Evolutionary conservation across 1,140 invertebrate species (phyloP), one percentile per base, ranked within the genome.

Genomic region (Spodoptera litura): DNA sequence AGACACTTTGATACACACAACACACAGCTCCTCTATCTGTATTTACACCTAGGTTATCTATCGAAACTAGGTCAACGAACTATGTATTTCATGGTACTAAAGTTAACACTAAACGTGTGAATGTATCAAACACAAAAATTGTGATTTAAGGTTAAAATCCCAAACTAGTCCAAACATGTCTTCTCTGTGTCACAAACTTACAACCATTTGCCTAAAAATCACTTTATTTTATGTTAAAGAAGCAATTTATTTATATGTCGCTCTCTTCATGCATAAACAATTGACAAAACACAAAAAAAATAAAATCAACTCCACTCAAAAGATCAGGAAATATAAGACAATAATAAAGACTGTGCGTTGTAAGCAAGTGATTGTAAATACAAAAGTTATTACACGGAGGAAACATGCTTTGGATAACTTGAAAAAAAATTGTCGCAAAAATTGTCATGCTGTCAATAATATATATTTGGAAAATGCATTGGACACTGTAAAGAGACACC

Each of bases 401-500:
- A 91, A 89, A 90, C 89, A 91, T 93, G 91, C 92, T 85, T 89
- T 84, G 84, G 87, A 89, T 81, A 78, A 55, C 64, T 73, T 27
- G 59, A 80, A 64, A 85, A 85, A 73, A 66, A 72, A 72, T 56
- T 59, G 71, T 73, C 59, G 25, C 66, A 77, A 75, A 72, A 80
- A 68, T 82, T 76, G 38, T 75, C 88, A 89, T 91, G 89, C 86
- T 85, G 59, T 80, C 25, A 68, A 73, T 51, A 80, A 79, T 55
- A 31, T 68, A 51, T 56, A 66, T 55, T 59, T 76, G 55, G 53
- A 66, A 77, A 74, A 80, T 64, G 71, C 70, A 78, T 76, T 80
- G 25, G 31, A 72, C 52, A 38, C 52, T 77, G 49, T 49, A 38
- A 64, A 59, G 77, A 8, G 70, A 68, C 76, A 81, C 73, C 79